Base-by-base conservation (phyloP, 92 coral and sea anemone species). In the Galaxea fascicularis region DNA sequence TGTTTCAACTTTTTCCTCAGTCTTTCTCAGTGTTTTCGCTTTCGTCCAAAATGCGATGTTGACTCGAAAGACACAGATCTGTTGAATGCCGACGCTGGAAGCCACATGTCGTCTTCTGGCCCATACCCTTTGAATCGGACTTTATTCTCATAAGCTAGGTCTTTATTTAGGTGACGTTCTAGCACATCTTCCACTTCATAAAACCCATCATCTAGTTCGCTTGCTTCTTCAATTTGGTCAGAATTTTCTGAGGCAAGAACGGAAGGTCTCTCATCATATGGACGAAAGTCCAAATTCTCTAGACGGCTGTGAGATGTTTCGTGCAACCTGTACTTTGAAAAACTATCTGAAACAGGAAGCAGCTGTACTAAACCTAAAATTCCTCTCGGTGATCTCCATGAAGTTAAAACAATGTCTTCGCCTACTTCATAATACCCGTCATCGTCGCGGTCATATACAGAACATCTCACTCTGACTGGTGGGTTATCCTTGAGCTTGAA, bases 21-120 rank as follows among this genome's bases (percentile, higher is more conserved):
- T 79, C 57, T 58, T 58, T n/a, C n/a, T n/a, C n/a, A n/a, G 12
- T 88, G 91, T 77, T 68, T 82, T 41, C 91, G 15, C n/a, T 88
- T 82, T 29, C 79, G 76, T 35, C 87, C 91, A 75, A 49, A 73
- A 10, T 65, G 73, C 5, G 91, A 88, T 29, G 64, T 52, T 29
- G 66, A 53, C 11, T 58, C 66, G 27, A 83, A 88, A 0, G 63
- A 16, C 7, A 83, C 80, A 8, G 73, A 15, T 49, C 66, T 79
- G 73, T 84, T 89, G 69, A 89, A 89, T 4, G 74, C 78, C 8
- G 92, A 80, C 0, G 82, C 73, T 31, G 92, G 89, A 12, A 89
- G 78, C 92, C 92, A 85, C 58, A 65, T 81, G 57, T 85, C 92
- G 26, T 88, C 92, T 12, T 77, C 86, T 1, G 89, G 76, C 0